These are phyloP conservation scores for Megalops atlanticus DNA, from an alignment of 2,113 vertebrate genomes.

Conservation along the genomic window DNA sequence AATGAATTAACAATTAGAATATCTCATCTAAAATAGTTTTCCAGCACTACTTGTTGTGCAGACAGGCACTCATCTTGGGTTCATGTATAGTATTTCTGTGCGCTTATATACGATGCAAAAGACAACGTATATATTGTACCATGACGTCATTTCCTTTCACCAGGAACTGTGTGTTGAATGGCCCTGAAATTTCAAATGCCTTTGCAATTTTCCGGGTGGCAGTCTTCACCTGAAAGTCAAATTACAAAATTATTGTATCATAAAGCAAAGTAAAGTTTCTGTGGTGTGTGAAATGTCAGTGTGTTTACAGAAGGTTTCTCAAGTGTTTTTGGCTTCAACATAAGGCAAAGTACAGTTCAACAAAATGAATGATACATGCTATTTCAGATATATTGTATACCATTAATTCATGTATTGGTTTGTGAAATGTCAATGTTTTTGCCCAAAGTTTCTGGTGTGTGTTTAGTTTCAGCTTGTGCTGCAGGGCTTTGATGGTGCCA, in stretches of 20 bases:
- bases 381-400: too few relatives aligned
- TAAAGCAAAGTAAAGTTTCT: too few relatives aligned
- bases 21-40: not conserved
- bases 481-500: not conserved
- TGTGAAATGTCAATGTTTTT: too few relatives aligned
- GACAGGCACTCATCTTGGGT: not conserved
- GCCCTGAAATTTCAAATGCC: slow-evolving; percentile 91
- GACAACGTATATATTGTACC: slow-evolving; percentile 81
- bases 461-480: not conserved
- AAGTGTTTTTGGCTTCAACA: not conserved
- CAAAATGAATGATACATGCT: too few relatives aligned
- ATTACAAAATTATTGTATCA: not conserved
- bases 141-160: slow-evolving; percentile 90
- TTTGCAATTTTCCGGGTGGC: slow-evolving; percentile 86
- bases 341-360: too few relatives aligned
- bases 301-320: not conserved
- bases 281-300: too few relatives aligned
- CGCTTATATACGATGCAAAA: slow-evolving; percentile 15
- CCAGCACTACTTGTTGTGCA: too few relatives aligned
- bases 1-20: not conserved
- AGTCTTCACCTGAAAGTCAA: slow-evolving; percentile 78
- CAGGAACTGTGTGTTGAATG: slow-evolving; percentile 94
- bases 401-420: too few relatives aligned
- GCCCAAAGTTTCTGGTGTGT: not conserved
- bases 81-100: not conserved